Base-by-base conservation (phyloP, 1,140 invertebrate species). In the Anagrus nilaparvatae region DNA sequence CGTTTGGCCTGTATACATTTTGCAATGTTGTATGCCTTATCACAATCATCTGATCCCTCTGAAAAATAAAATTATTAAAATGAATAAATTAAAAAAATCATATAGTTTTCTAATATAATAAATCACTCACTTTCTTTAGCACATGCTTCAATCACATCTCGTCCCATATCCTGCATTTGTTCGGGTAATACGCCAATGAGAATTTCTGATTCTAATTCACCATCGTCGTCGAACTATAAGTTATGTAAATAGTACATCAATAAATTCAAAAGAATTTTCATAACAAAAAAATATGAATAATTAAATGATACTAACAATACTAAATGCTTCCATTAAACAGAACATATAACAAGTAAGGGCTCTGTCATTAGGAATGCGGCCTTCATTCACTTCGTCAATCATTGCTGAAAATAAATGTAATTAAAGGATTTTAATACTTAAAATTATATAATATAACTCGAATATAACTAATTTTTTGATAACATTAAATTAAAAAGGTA, bases 261-360 rank as follows among this genome's bases (percentile, higher is more conserved):
- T 34, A 19, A 13, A 7, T 30, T 14, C 18, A 30, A 20, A 13
- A 12, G 10, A 16, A 5, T 27, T 12, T 14, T 17, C 2, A 16
- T 25, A n/a, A 36, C 21, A 21, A 28, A 19, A 10, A 8, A 24
- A 44, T 19, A 31, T 9, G 18, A n/a, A 28, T 3, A 14, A 35
- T n/a, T 30, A 36, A 37, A 28, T 28, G 12, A 35, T 18, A 45
- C 48, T 51, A 52, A 67, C 65, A 54, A 67, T 41, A 43, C 62
- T 56, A 34, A 67, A 57, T 12, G 61, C 40, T 5, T 57, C 51
- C 7, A 67, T 50, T 5, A 67, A 44, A 31, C 65, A 67, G 41
- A 45, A 48, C 60, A 65, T 65, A 51, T 68, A 68, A 38, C 65
- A 68, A 5, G 62, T 60, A 14, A 68, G 44, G 3, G 28, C 39